Base-by-base conservation (phyloP, 1,140 invertebrate genomes). In the Pachyrhynchus sulphureomaculatus region DNA sequence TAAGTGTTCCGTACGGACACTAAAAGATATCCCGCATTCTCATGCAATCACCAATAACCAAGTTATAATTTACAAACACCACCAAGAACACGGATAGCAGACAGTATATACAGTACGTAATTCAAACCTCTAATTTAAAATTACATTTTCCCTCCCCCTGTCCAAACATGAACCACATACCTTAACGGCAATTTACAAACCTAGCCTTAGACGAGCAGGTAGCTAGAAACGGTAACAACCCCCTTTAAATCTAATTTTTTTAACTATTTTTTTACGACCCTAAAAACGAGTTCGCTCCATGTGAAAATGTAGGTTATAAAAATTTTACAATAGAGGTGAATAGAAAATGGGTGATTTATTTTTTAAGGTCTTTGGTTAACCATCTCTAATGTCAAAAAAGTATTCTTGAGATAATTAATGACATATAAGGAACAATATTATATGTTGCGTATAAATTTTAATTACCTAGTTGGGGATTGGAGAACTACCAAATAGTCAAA, bases 51-150 rank as follows among this genome's bases (percentile, higher is more conserved):
- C n/a, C n/a, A n/a, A n/a, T n/a, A n/a, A n/a, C n/a, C n/a, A n/a
- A n/a, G n/a, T n/a, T n/a, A n/a, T n/a, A n/a, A n/a, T n/a, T n/a
- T n/a, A n/a, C n/a, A n/a, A n/a, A n/a, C n/a, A n/a, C n/a, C n/a
- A n/a, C n/a, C n/a, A n/a, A n/a, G n/a, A n/a, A n/a, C n/a, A n/a
- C n/a, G n/a, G n/a, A n/a, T n/a, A n/a, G n/a, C n/a, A n/a, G n/a
- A n/a, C n/a, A n/a, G n/a, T n/a, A n/a, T n/a, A n/a, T n/a, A n/a
- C n/a, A 26, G 2, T 13, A 2, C 24, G 24, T 48, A 48, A 48
- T 29, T 48, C 24, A 48, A 48, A 48, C 42, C 42, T 45, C 18
- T 45, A 48, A 48, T 48, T 48, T 32, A 33, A 48, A 33, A 33
- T 44, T 32, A 48, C 45, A 12, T 32, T 48, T 13, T 45, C 45